Evolutionary conservation across 1,140 invertebrate species (phyloP), one percentile per base, ranked within the genome.

Genomic region (Ephestia elutella): DNA sequence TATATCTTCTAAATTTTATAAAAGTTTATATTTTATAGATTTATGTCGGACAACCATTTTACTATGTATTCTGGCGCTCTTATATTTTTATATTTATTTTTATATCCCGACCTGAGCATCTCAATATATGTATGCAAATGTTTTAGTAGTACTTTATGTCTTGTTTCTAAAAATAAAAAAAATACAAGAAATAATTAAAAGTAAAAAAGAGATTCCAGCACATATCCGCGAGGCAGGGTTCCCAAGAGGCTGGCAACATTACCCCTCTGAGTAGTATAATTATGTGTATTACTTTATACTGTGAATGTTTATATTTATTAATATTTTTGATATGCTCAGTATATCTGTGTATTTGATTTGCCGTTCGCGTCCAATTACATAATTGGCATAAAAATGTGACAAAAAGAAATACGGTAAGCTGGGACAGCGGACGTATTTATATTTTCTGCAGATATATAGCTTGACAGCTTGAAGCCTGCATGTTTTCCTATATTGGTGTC

Each of bases 391-490:
- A 25, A 21, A 53, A n/a, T 9, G 21, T 21, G 21, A 3, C 1
- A 32, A 7, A 32, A 53, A 25, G 3, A 50, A 50, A 50, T 50
- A 50, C 49, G 49, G 18, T 50, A 19, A 50, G 49, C 49, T 20
- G n/a, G 21, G 50, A 18, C 19, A 2, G 50, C 50, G 50, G n/a
- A 53, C 50, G 20, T 13, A 53, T 25, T 50, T 21, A n/a, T 53
- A 25, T 53, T 53, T 53, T 53, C 9, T 66, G 70, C 55, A 68
- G 66, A 53, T 69, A 71, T 71, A 72, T 74, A 74, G 78, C 74
- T 82, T 82, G 32, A 71, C 73, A 81, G 80, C 78, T 76, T 75
- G 51, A 50, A 64, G 71, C 68, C 65, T 72, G 80, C 82, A 85
- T 85, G 82, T 78, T 72, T 70, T 68, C 63, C 56, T 61, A 68